These are phyloP conservation scores for silkworm (Bombyx mori) DNA, from an alignment of 1,140 invertebrate species.

Conservation along the genomic window DNA sequence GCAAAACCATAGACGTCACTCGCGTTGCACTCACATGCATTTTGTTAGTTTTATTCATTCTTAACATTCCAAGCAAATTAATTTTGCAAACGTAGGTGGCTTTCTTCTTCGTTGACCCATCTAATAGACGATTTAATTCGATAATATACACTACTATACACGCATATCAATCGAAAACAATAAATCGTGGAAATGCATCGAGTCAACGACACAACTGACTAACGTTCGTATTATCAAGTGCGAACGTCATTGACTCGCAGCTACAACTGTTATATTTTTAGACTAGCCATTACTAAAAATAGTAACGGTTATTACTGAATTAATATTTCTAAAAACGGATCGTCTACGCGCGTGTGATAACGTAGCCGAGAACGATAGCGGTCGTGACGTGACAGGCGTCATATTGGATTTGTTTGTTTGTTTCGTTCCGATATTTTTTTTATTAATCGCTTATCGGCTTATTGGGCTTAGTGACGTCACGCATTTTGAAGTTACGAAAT, in stretches of 20 bases:
- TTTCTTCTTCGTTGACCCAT: slow-evolving; percentile 13
- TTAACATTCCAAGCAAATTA: no score
- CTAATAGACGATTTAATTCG: slow-evolving; percentile 18
- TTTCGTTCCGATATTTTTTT: slow-evolving; percentile 21
- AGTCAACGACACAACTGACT: slow-evolving; percentile 63
- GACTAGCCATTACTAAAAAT: slow-evolving; percentile 68
- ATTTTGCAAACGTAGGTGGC: no score
- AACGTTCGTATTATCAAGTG: slow-evolving; percentile 64
- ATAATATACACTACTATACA: slow-evolving; percentile 48
- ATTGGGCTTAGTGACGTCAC: no score
- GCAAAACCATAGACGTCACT: no score
- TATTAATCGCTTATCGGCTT: slow-evolving; percentile 5
- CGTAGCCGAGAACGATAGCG: slow-evolving; percentile 57
- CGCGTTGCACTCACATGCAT: no score
- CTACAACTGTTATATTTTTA: slow-evolving; percentile 60
- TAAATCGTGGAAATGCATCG: slow-evolving; percentile 49
- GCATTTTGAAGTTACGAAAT: background rate
- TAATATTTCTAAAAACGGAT: slow-evolving; percentile 71
- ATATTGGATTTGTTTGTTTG: slow-evolving; percentile 47
- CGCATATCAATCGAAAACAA: slow-evolving; percentile 35
- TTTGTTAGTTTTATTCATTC: no score
- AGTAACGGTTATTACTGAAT: slow-evolving; percentile 69
- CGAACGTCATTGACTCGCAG: slow-evolving; percentile 48
- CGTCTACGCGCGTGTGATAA: slow-evolving; percentile 61
- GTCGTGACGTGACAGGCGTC: slow-evolving; percentile 43